Evolutionary conservation across 2,888 invertebrate genomes (phyloP).

Genomic region (Flexamia atlantica): DNA sequence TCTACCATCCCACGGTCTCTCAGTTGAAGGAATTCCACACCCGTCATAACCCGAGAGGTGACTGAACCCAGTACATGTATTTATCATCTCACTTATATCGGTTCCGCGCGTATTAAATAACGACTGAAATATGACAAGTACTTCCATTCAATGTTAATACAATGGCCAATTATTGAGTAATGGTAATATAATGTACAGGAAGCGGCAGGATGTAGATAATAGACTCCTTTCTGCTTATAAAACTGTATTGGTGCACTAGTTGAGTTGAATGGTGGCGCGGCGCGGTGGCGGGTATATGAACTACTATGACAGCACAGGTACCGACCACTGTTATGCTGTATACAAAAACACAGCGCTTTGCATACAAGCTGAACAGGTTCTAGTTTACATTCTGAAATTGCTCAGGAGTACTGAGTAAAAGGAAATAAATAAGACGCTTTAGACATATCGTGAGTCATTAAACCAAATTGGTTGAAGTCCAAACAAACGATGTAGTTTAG

Average conservation of each 20-base stretch:
- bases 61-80: slow-evolving; percentile 25
- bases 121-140: slow-evolving; percentile 50
- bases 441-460: no score
- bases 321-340: neutral
- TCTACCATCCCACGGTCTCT: no score
- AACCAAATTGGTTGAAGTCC: no score
- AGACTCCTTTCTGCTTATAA: slow-evolving; percentile 40
- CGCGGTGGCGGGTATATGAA: neutral
- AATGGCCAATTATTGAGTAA: slow-evolving; percentile 58
- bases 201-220: slow-evolving; percentile 43
- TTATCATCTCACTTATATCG: slow-evolving; percentile 51
- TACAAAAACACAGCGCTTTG: slow-evolving; percentile 25
- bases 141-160: slow-evolving; percentile 57
- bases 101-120: slow-evolving; percentile 26
- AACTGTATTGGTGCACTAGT: slow-evolving; percentile 6
- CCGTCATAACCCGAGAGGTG: neutral
- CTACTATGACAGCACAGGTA: slow-evolving; percentile 10
- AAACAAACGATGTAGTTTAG: no score
- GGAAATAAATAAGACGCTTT: no score
- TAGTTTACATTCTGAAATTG: neutral
- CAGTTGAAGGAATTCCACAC: no score
- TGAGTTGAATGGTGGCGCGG: neutral
- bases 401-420: neutral
- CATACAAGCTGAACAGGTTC: slow-evolving; percentile 13
- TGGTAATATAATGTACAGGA: slow-evolving; percentile 51